Evolutionary conservation across 2,888 invertebrate species (phyloP).

Genomic region (Apotomis betuletana): DNA sequence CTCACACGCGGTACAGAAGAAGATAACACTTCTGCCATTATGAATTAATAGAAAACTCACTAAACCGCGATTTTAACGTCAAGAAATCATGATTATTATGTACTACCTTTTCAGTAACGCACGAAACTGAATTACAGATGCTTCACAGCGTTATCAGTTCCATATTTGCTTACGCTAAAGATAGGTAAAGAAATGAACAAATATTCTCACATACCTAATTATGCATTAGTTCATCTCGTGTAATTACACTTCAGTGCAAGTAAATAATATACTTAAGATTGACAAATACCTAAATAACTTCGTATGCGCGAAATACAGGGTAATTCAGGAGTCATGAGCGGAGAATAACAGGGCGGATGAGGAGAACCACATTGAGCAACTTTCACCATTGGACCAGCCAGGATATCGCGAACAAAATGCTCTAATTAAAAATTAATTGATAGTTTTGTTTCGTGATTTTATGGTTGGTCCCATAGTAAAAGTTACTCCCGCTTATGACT

Average conservation of each 20-base stretch:
- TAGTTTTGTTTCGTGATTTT: too few species aligned
- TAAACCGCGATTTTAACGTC: background rate
- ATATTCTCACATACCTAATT: constrained; percentile 44
- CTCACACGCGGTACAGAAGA: constrained; percentile 47
- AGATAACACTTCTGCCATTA: constrained; percentile 10
- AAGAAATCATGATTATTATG: background rate
- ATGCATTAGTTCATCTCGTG: constrained; percentile 24
- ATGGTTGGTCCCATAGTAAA: too few species aligned
- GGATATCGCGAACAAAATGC: too few species aligned
- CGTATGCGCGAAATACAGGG: too few species aligned
- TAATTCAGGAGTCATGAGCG: too few species aligned
- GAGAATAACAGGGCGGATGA: too few species aligned
- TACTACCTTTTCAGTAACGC: constrained; percentile 25
- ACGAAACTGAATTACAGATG: constrained; percentile 11
- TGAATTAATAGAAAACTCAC: background rate
- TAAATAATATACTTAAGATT: background rate
- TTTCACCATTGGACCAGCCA: too few species aligned
- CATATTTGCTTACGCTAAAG: constrained; percentile 50
- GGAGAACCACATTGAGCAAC: too few species aligned
- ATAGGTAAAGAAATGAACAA: constrained; percentile 49
- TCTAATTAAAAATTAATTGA: too few species aligned
- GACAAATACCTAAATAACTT: background rate
- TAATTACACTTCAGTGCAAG: constrained; percentile 20
- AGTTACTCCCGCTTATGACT: too few species aligned
- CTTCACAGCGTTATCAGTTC: constrained; percentile 40